A percentile compares a stretch with the other conserved stretches of the same genome.
These are phyloP conservation scores for Drosophila ambigua DNA, from an alignment of 1,140 invertebrate species.

Conservation along the genomic window DNA sequence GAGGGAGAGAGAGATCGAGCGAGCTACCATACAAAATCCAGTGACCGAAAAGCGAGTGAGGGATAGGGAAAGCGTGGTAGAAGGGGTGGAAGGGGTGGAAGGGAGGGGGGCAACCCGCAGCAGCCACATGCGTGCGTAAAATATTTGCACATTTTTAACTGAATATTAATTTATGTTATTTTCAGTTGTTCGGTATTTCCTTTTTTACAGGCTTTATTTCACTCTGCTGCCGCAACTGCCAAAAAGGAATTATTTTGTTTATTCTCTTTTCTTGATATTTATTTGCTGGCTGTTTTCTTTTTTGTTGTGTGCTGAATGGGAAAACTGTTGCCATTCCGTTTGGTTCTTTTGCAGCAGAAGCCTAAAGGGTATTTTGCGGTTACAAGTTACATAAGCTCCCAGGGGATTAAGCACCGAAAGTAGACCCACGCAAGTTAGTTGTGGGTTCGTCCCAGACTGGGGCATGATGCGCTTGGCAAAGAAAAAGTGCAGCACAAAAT, in stretches of 20 bases:
- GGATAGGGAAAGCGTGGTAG: not conserved
- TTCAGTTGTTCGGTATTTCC: slow-evolving; percentile 30
- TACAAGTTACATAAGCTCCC: no score
- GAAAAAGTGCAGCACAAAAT: no score
- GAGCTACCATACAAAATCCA: slow-evolving; percentile 24
- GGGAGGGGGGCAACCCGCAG: slow-evolving; percentile 22
- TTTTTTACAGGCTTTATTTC: slow-evolving; percentile 18
- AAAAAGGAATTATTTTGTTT: slow-evolving; percentile 21
- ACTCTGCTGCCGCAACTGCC: slow-evolving; percentile 16
- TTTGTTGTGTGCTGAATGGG: no score
- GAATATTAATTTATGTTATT: slow-evolving; percentile 78
- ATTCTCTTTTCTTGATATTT: slow-evolving; percentile 2
- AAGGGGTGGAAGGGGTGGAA: slow-evolving; percentile 2
- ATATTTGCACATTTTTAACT: slow-evolving; percentile 76
- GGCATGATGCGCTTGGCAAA: no score
- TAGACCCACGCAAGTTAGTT: no score
- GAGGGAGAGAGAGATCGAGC: slow-evolving; percentile 1
- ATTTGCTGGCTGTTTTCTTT: no score
- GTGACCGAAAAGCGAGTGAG: slow-evolving; percentile 37
- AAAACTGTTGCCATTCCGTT: no score
- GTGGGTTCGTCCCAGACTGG: no score
- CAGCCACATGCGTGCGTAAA: slow-evolving; percentile 52
- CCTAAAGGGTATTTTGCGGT: no score
- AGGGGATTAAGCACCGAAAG: no score
- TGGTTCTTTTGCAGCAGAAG: no score